Conservation (phyloP, 2,888 invertebrate genomes). For the Hanleya hanleyi region DNA sequence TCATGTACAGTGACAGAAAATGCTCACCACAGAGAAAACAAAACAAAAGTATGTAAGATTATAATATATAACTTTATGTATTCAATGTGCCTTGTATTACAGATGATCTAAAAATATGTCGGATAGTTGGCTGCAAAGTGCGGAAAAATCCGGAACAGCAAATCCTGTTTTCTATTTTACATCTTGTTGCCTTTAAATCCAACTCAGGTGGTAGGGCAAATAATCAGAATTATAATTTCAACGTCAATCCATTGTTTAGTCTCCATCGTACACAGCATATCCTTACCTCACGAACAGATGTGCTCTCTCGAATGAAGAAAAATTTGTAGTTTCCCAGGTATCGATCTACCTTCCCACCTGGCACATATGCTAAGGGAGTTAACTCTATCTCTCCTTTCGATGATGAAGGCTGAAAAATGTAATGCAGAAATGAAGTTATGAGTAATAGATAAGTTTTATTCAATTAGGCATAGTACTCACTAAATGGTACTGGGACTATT, state of each 20-base stretch:
- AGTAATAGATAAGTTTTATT: neutral
- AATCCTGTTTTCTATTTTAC: too few relatives aligned
- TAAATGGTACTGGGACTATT: too few relatives aligned
- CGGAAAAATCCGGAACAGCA: too few relatives aligned
- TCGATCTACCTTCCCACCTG: slow-evolving; percentile 84
- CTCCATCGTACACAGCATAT: neutral
- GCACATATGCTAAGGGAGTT: slow-evolving; percentile 86
- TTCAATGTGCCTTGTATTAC: too few relatives aligned
- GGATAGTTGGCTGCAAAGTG: too few relatives aligned
- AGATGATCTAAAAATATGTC: too few relatives aligned
- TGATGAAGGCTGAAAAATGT: neutral
- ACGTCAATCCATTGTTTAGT: neutral
- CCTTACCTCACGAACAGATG: slow-evolving; percentile 85
- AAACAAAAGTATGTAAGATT: too few relatives aligned
- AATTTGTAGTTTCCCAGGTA: slow-evolving; percentile 88
- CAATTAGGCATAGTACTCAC: neutral
- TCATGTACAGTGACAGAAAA: too few relatives aligned
- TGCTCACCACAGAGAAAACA: too few relatives aligned
- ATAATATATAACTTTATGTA: too few relatives aligned
- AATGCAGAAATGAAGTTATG: neutral
- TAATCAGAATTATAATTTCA: too few relatives aligned
- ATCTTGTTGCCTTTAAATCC: too few relatives aligned
- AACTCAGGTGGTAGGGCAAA: neutral
- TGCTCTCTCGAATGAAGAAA: slow-evolving; percentile 96
- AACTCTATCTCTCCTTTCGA: slow-evolving; percentile 77